Conservation (phyloP, 1,140 invertebrate genomes). For the Drosophila kohkoa region DNA sequence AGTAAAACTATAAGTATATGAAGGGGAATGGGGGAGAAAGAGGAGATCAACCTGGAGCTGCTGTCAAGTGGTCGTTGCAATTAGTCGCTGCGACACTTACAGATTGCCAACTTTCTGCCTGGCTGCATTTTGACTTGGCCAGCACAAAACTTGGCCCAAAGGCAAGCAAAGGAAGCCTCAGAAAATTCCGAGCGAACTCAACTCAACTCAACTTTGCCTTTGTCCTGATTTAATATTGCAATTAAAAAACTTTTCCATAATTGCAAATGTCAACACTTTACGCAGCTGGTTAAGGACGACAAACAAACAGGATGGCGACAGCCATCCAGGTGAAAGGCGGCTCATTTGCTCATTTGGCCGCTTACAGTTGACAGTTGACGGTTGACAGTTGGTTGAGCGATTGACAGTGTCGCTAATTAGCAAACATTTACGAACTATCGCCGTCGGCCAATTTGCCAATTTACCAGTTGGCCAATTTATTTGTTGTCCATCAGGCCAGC, state of each 20-base stretch:
- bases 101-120: constrained; percentile 70
- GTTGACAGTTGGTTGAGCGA: constrained; percentile 13
- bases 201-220: constrained; percentile 46
- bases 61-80: constrained; percentile 50
- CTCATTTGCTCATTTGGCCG: neutral
- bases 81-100: constrained; percentile 69
- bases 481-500: constrained; percentile 32
- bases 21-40: neutral
- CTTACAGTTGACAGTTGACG: constrained; percentile 13
- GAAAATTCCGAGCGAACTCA: neutral
- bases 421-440: constrained; percentile 17
- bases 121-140: constrained; percentile 43
- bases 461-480: constrained; percentile 37
- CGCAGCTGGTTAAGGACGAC: neutral
- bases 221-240: constrained; percentile 71
- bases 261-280: constrained; percentile 57
- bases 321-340: neutral
- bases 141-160: constrained; percentile 10
- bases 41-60: constrained; percentile 6
- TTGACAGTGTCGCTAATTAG: constrained; percentile 46
- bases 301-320: neutral
- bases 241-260: constrained; percentile 78
- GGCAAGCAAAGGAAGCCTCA: constrained; percentile 5
- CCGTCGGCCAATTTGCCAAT: neutral
- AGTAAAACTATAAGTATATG: neutral